Evolutionary conservation across 2,113 vertebrate genomes (phyloP), one percentile per base, ranked within the genome.

Genomic region (Alouatta palliata): DNA sequence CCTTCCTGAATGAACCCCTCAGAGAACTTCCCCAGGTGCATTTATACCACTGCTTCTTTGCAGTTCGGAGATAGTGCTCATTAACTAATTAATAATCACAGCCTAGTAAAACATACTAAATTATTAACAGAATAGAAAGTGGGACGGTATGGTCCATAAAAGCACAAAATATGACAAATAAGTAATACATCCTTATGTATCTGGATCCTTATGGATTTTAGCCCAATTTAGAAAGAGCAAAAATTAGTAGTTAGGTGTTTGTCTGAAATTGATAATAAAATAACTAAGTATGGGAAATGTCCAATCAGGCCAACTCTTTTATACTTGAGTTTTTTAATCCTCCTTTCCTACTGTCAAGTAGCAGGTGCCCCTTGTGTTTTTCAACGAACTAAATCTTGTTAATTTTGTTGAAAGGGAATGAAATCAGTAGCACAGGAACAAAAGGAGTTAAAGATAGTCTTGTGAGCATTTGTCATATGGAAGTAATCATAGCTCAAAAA

Each of bases 201-300:
- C 47, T 73, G n/a, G 23, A n/a, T 87, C 37, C 73, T 87, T 90
- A 80, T 45, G 56, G 61, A 92, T 93, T 85, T 83, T 58, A 87
- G 37, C 83, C 88, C 27, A 83, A 56, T 49, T 85, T 91, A 87
- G 87, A 88, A 91, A 73, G 40, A 81, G 4, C 73, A 93, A 76
- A 95, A 90, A 47, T 87, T 20, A 52, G 37, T 88, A 73, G 83
- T 81, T 93, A 92, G 37, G 27, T 52, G 37, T 56, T 93, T 45
- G 13, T 91, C 83, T 82, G 75, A 87, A 91, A 45, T 85, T 64
- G 37, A 30, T 84, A 87, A 84, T 83, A n/a, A 90, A 97, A 90
- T 91, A 84, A 87, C 73, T 93, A 75, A 89, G 47, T 76, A 13
- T 47, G 20, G 35, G 75, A 90, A 80, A 76, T 49, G n/a, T 80